Conservation (phyloP, 2,888 invertebrate genomes). For the Drosophila koepferae region DNA sequence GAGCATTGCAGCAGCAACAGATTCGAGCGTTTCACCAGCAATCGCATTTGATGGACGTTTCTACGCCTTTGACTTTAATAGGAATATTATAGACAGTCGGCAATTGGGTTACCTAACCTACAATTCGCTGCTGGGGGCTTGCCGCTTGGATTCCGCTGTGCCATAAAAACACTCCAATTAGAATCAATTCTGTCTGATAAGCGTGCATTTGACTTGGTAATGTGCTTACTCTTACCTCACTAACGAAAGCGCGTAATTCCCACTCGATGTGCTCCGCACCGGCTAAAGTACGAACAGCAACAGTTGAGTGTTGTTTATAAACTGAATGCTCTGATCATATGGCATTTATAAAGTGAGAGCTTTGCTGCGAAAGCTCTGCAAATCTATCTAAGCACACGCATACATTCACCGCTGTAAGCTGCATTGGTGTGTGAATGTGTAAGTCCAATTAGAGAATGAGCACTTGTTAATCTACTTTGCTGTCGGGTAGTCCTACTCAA, state of each 20-base stretch:
- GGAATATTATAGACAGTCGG: conserved; percentile 25
- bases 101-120: conserved; percentile 52
- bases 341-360: conserved; percentile 38
- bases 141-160: conserved; percentile 36
- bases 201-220: conserved; percentile 35
- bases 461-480: neutral
- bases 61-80: conserved; percentile 10
- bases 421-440: conserved; percentile 3
- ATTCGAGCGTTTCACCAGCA: conserved; percentile 54
- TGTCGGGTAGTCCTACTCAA: neutral
- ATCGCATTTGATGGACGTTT: conserved; percentile 52
- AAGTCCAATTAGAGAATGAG: conserved; percentile 17
- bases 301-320: conserved; percentile 70
- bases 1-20: conserved; percentile 40
- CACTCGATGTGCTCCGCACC: neutral
- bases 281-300: conserved; percentile 22
- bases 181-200: conserved; percentile 59
- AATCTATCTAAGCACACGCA: neutral
- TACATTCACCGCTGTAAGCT: neutral
- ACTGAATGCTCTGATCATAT: conserved; percentile 64
- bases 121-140: conserved; percentile 34
- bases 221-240: conserved; percentile 52
- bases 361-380: conserved; percentile 52
- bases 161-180: conserved; percentile 50
- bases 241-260: conserved; percentile 1